These are phyloP conservation scores for Graphium colonna DNA, from an alignment of 2,888 invertebrate genomes.

Conservation along the genomic window DNA sequence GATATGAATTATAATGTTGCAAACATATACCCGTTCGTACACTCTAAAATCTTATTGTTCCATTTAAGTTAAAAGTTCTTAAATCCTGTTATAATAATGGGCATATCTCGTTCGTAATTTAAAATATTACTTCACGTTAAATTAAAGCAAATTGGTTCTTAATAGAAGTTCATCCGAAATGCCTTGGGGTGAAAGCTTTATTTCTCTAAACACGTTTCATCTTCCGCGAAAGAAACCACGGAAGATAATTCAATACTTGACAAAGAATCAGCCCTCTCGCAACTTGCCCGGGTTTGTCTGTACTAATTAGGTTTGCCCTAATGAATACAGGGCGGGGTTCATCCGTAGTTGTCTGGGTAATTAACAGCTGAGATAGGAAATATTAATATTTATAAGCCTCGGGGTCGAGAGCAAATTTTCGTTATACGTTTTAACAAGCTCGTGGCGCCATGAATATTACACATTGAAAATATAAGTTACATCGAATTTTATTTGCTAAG, in stretches of 20 bases:
- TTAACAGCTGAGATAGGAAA: constrained; percentile 71
- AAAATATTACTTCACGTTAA: not conserved
- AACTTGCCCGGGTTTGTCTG: constrained; percentile 54
- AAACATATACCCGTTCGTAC: too few species aligned
- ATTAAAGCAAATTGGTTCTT: not conserved
- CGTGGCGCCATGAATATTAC: constrained; percentile 57
- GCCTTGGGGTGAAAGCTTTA: not conserved
- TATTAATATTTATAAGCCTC: constrained; percentile 73
- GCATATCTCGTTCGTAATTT: too few species aligned
- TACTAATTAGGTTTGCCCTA: constrained; percentile 67
- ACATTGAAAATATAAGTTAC: constrained; percentile 41
- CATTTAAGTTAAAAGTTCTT: not conserved
- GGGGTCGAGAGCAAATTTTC: constrained; percentile 50
- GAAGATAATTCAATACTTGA: constrained; percentile 38
- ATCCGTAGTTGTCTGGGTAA: constrained; percentile 69
- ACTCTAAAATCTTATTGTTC: not conserved
- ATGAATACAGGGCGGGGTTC: constrained; percentile 67
- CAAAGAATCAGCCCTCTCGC: constrained; percentile 47
- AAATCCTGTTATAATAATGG: not conserved
- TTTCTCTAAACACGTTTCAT: constrained; percentile 15
- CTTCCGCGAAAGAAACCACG: constrained; percentile 19
- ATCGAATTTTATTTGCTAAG: constrained; percentile 18
- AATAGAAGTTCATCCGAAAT: not conserved
- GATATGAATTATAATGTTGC: too few species aligned
- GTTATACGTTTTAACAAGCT: constrained; percentile 50